Conservation (phyloP, 2,797 vertebrate genomes). For the Cephalopachus bancanus region DNA sequence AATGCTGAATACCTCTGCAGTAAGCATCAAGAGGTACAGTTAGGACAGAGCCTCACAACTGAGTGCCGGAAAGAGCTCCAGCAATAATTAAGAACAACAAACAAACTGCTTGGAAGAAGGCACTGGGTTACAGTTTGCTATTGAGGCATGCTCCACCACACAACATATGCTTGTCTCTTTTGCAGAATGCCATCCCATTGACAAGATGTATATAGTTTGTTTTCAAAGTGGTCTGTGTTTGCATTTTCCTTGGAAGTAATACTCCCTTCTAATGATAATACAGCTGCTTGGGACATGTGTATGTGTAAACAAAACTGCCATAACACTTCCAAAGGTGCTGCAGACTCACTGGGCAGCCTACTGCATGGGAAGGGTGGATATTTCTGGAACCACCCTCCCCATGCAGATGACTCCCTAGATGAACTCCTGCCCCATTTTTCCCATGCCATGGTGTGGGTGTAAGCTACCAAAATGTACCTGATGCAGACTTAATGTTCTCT, state of each 20-base stretch:
- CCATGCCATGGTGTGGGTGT: no score
- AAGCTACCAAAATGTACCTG: background rate
- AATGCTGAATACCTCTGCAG: background rate
- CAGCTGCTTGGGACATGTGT: background rate
- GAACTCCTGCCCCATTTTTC: background rate
- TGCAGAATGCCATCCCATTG: background rate
- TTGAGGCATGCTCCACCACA: constrained; percentile 21
- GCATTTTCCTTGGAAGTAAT: constrained; percentile 31
- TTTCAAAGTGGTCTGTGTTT: background rate
- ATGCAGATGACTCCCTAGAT: background rate
- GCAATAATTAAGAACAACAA: background rate
- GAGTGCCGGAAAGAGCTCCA: constrained; percentile 25
- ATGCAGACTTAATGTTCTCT: background rate
- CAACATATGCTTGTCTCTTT: constrained; percentile 26
- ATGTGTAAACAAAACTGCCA: background rate
- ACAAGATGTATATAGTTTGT: background rate
- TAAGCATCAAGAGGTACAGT: background rate
- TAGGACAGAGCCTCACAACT: background rate
- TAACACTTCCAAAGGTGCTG: background rate
- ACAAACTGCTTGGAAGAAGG: constrained; percentile 3
- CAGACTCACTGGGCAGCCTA: background rate
- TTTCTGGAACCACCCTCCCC: background rate
- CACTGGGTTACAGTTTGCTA: background rate
- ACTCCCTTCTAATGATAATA: background rate
- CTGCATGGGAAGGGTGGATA: background rate